phyloP scores from a whole-genome alignment of 1,140 invertebrate species.

The Anoplolepis gracilipes region DNA sequence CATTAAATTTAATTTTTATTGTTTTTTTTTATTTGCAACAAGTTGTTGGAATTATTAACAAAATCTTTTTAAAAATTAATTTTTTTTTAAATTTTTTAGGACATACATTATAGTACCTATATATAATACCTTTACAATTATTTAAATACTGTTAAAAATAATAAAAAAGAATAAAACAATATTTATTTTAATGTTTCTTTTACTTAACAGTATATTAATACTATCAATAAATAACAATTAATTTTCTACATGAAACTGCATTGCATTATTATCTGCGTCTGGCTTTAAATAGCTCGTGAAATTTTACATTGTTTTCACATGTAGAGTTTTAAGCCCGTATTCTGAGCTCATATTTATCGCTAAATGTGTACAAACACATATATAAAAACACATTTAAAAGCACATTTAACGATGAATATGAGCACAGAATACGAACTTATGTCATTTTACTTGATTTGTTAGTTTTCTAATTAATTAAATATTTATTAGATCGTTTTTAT shows the following conservation, averaged over 20 bases:
- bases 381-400: too few species aligned
- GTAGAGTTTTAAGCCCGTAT: too few species aligned
- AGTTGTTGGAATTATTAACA: neutral
- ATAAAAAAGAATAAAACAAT: neutral
- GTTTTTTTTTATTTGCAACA: neutral
- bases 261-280: too few species aligned
- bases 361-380: too few species aligned
- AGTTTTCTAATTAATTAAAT: neutral
- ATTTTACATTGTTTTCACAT: too few species aligned
- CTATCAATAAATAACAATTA: neutral
- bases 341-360: too few species aligned
- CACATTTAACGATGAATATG: too few species aligned
- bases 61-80: neutral
- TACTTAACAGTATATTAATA: neutral
- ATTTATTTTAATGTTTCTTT: slow-evolving; percentile 68
- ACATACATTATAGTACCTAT: neutral
- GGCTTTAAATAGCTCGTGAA: too few species aligned
- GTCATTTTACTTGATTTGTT: too few species aligned
- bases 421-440: too few species aligned
- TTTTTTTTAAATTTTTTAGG: too few species aligned
- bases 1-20: neutral
- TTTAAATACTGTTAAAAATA: neutral
- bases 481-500: slow-evolving; percentile 89
- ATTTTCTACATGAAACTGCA: too few species aligned
- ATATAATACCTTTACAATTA: neutral